A percentile compares a stretch with the other conserved stretches of the same genome.
phyloP scores from a whole-genome alignment of 2,797 vertebrate species.

The Discoglossus pictus region DNA sequence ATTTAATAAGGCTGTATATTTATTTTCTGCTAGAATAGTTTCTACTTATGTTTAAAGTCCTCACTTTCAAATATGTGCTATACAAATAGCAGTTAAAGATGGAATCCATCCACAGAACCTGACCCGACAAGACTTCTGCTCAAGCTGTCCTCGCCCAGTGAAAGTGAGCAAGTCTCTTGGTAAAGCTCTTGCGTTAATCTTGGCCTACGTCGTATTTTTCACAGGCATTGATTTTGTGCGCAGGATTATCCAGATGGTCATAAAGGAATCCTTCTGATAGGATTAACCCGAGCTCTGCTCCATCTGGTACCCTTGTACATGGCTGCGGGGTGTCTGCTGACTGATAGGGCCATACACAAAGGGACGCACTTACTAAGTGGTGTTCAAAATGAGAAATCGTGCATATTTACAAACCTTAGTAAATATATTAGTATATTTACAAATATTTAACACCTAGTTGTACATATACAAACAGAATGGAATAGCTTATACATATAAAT shows the following conservation, averaged over 20 bases:
- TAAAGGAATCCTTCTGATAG: constrained; percentile 96
- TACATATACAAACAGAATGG: no score
- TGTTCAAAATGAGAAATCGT: no score
- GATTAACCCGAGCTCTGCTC: constrained; percentile 94
- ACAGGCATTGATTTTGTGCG: constrained; percentile 84
- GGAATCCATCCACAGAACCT: constrained; percentile 7
- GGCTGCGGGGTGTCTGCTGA: constrained; percentile 3
- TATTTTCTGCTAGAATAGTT: no score
- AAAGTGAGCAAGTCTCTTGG: constrained; percentile 83
- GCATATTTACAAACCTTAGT: no score
- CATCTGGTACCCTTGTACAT: constrained; percentile 79
- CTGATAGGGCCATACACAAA: constrained; percentile 1
- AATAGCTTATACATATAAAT: no score
- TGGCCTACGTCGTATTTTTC: constrained; percentile 85
- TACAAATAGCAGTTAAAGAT: background rate
- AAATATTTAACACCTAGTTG: no score
- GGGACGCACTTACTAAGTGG: background rate
- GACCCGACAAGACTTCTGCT: constrained; percentile 7
- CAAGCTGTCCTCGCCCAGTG: constrained; percentile 43
- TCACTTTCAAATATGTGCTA: no score
- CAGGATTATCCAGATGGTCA: constrained; percentile 97
- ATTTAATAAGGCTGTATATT: no score
- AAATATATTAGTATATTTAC: no score
- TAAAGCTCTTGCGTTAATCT: constrained; percentile 88
- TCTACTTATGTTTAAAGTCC: no score